These are phyloP conservation scores for Gastrophryne carolinensis DNA, from an alignment of 2,797 vertebrate genomes.

Conservation along the genomic window DNA sequence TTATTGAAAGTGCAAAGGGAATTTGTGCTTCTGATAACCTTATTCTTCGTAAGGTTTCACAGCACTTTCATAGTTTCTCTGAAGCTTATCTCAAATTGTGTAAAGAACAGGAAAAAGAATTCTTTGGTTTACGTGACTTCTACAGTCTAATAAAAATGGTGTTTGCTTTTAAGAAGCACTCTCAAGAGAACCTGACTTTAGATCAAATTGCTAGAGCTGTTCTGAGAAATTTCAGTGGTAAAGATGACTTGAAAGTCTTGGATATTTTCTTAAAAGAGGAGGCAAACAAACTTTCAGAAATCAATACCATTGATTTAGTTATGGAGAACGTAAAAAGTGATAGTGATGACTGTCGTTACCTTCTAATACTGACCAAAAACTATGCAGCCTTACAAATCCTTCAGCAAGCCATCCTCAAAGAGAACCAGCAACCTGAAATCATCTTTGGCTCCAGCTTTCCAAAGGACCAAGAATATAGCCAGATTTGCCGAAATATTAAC, in stretches of 20 bases:
- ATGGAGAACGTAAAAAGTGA: slow-evolving; percentile 77
- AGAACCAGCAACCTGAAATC: slow-evolving; percentile 82
- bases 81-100: slow-evolving; percentile 79
- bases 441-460: slow-evolving; percentile 97
- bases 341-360: slow-evolving; percentile 80
- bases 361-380: slow-evolving; percentile 90
- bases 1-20: slow-evolving; percentile 84
- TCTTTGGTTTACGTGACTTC: slow-evolving; percentile 94
- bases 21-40: slow-evolving; percentile 84
- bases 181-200: slow-evolving; percentile 65
- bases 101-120: slow-evolving; percentile 79
- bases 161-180: slow-evolving; percentile 75
- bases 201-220: slow-evolving; percentile 75
- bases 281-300: slow-evolving; percentile 52
- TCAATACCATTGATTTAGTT: slow-evolving; percentile 80
- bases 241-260: slow-evolving; percentile 75
- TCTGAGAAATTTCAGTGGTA: slow-evolving; percentile 92
- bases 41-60: slow-evolving; percentile 75
- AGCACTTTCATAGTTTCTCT: slow-evolving; percentile 83
- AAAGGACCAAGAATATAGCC: slow-evolving; percentile 93
- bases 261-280: slow-evolving; percentile 71
- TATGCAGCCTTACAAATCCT: slow-evolving; percentile 90
- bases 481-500: slow-evolving; percentile 94
- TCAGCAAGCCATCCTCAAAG: slow-evolving; percentile 78
- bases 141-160: slow-evolving; percentile 98